Base-by-base conservation (phyloP, 1,140 invertebrate species). In the Medauroidea extradentata region DNA sequence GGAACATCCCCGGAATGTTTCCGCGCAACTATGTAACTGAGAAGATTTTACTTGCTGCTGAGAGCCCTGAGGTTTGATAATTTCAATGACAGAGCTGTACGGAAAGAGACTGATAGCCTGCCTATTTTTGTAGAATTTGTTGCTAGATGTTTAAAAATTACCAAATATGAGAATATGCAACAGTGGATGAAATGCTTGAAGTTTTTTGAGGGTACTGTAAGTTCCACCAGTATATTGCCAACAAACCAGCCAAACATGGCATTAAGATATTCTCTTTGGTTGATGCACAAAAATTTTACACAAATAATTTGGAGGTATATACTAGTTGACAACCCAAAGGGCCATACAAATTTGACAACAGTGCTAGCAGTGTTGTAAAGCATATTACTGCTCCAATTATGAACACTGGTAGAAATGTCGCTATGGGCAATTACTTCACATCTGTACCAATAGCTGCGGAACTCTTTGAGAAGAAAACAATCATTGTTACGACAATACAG, bases 201-300 rank as follows among this genome's bases (percentile, higher is more conserved):
- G 57, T 55, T 11, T 78, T 75, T 62, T 49, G 71, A 51, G 77
- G 75, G 23, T 57, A 68, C 19, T 78, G 74, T 65, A 24, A 21
- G 16, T 77, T 78, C 52, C 42, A 66, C 25, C 71, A 75, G 55
- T 78, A 75, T 55, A 73, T 81, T 14, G 71, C 76, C n/a, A 67
- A 60, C 14, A 78, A 77, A 64, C 71, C 71, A 18, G 65, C 62
- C 19, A 72, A 72, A 64, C 79, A 78, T 72, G 69, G 73, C 63
- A 69, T 79, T 43, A 79, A 79, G 68, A 63, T 75, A 56, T n/a
- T n/a, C n/a, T n/a, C n/a, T n/a, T n/a, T n/a, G n/a, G n/a, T n/a
- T n/a, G n/a, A n/a, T n/a, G n/a, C n/a, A 73, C 57, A 59, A 65
- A 57, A 56, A 75, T 72, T 51, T 64, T 60, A 21, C 60, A 48